These are phyloP conservation scores for Oceanodroma leucorhoa DNA, from an alignment of 2,797 vertebrate genomes.

Conservation along the genomic window DNA sequence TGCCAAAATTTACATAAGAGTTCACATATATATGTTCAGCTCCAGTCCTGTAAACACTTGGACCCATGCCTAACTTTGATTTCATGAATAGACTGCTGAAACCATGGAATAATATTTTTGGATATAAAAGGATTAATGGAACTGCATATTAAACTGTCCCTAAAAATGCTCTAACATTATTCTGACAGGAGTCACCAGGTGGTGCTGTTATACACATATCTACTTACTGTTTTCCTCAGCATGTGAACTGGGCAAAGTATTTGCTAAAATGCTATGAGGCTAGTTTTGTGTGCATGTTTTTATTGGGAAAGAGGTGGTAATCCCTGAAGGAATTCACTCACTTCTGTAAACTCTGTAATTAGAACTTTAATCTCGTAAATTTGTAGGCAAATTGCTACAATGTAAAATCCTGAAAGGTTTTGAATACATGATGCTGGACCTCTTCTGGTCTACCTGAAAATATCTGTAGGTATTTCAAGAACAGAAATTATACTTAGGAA, in stretches of 20 bases:
- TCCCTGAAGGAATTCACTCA: neutral
- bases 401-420: neutral
- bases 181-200: constrained; percentile 23
- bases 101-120: neutral
- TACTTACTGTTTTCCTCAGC: neutral
- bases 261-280: neutral
- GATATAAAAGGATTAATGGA: neutral
- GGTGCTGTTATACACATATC: constrained; percentile 11
- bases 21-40: neutral
- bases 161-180: neutral
- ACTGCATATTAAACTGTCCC: neutral
- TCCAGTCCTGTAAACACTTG: neutral
- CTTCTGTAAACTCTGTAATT: neutral
- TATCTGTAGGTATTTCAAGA: neutral
- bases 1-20: neutral
- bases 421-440: neutral
- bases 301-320: neutral
- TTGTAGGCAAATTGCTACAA: neutral
- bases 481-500: neutral
- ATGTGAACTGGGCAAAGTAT: fast-evolving
- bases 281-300: fast-evolving
- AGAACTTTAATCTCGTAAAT: neutral
- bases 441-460: neutral
- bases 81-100: neutral
- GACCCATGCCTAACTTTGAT: neutral